Base-by-base conservation (phyloP, 2,888 invertebrate species). In the Eupelmus urozonus region DNA sequence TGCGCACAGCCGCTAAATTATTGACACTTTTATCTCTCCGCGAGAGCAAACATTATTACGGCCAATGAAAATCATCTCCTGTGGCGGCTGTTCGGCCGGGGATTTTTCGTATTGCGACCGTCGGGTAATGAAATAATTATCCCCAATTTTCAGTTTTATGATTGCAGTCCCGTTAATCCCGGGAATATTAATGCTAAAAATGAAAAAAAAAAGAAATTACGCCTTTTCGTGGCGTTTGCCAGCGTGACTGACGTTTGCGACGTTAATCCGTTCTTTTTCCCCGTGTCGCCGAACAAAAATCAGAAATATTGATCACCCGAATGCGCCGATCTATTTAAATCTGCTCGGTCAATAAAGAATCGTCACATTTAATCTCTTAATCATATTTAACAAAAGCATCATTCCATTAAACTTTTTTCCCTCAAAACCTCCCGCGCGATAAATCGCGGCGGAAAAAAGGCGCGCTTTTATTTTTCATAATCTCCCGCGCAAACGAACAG, bases 21-120 rank as follows among this genome's bases (percentile, higher is more conserved):
- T 67, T 16, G 53, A 40, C 40, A 67, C 5, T 67, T 67, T 67
- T 34, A 67, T 67, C 53, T 23, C 23, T 9, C 29, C 9, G 2
- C 13, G 4, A 7, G 45, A 13, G 3, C 40, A 60, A 40, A 20
- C 25, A 9, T 45, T 23, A 16, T 42, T 25, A 16, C 34, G 16
- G 16, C 16, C 53, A 55, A 67, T 55, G 29, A 65, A 51, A 53
- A 40, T 55, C 40, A 55, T 67, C 20, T 16, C 45, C 27, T 13
- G 25, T 25, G 55, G 55, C 27, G 1, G 11, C 45, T 45, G 25
- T 13, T 55, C 25, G 13, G 25, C 25, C 20, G 53, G 5, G 20
- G 53, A 53, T 53, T 18, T 20, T 20, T 20, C 53, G 20, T 20
- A 2, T 4, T 1, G 2, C 49, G 49, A 49, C 2, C 4, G 49